Evolutionary conservation across 1,140 invertebrate genomes (phyloP), one percentile per base, ranked within the genome.

Genomic region (Lysiphlebus fabarum): DNA sequence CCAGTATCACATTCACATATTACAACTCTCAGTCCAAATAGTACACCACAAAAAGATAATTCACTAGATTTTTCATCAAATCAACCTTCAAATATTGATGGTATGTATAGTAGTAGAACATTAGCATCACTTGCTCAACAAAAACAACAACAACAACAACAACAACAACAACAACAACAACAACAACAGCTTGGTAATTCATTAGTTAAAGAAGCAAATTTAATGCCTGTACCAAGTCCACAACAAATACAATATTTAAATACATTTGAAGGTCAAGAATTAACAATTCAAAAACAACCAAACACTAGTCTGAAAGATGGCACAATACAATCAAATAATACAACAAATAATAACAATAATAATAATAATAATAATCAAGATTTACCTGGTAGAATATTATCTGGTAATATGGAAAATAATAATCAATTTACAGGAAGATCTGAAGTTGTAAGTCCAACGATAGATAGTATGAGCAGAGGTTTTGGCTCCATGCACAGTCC

Each of bases 191-290:
- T 77, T 48, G 67, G 71, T 53, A 73, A 72, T 54, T 57, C 71
- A 36, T 78, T 76, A 11, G 82, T 81, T 14, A 90, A 93, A 78
- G 92, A 94, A 77, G 89, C 91, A 34, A 95, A 94, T 80, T 81
- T 97, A 62, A 96, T 96, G 91, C 93, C 93, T 45, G 93, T 96
- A 63, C 95, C 94, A 61, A 96, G 94, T 56, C 93, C 95, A 36
- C 93, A 96, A 79, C 93, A 95, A 84, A 95, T 96, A 73, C 92
- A 93, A 67, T 96, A 96, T 83, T 84, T 96, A 61, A 95, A 93
- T 83, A 89, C 92, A 59, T 96, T 96, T 79, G 93, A 96, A 83
- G 93, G 93, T 48, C 94, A 97, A 83, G 95, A 97, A 82, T 79
- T 96, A 63, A 96, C 93, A 55, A 97, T 96, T 79, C 94, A 96